Conservation (phyloP, 2,888 invertebrate genomes). For the Caenorhabditis doughertyi region DNA sequence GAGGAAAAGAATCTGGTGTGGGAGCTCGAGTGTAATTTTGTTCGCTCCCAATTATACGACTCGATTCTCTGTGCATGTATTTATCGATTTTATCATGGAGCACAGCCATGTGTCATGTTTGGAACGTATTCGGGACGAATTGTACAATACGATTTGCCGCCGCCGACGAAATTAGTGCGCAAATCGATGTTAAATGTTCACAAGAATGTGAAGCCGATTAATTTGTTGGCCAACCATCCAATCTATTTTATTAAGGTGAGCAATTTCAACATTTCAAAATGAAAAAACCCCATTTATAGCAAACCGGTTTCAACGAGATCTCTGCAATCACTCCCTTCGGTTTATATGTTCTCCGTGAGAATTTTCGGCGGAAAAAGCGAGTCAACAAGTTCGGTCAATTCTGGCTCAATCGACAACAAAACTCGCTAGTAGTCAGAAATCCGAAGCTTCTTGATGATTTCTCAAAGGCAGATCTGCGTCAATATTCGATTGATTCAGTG, state of each 20-base stretch:
- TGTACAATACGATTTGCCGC: slow-evolving; percentile 55
- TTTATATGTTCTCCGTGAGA: slow-evolving; percentile 46
- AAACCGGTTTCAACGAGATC: slow-evolving; percentile 60
- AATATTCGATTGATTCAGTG: slow-evolving; percentile 21
- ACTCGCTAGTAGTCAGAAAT: slow-evolving; percentile 1
- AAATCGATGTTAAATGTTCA: slow-evolving; percentile 1
- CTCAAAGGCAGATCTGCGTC: not conserved
- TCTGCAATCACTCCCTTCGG: slow-evolving; percentile 55
- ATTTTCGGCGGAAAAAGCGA: not conserved
- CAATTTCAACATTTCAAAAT: not conserved
- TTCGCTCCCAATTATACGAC: slow-evolving; percentile 55
- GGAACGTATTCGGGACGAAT: slow-evolving; percentile 60
- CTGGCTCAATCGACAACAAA: slow-evolving; percentile 35
- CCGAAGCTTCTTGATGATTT: slow-evolving; percentile 8
- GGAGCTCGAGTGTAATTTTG: slow-evolving; percentile 52
- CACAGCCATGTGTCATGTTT: slow-evolving; percentile 32
- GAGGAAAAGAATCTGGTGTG: slow-evolving; percentile 58
- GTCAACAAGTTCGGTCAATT: slow-evolving; percentile 10
- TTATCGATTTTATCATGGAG: slow-evolving; percentile 62
- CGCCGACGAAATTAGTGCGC: slow-evolving; percentile 43
- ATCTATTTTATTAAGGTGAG: slow-evolving; percentile 35
- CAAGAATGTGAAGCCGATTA: slow-evolving; percentile 36
- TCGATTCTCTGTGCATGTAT: slow-evolving; percentile 59
- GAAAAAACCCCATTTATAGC: slow-evolving; percentile 13
- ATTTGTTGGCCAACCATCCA: slow-evolving; percentile 24